These are phyloP conservation scores for Mylabris phalerata DNA, from an alignment of 1,140 invertebrate species.

Conservation along the genomic window DNA sequence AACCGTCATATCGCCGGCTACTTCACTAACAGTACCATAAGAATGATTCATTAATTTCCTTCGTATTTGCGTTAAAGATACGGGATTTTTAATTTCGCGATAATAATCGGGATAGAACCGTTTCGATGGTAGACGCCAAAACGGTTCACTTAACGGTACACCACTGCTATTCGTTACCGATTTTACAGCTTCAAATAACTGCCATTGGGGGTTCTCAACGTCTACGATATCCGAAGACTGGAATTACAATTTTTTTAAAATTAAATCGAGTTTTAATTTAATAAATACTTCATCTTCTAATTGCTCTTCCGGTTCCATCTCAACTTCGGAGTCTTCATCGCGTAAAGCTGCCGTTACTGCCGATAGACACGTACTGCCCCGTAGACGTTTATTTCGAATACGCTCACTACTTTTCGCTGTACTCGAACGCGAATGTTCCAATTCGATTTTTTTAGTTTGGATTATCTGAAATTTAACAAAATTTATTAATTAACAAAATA, in stretches of 20 bases:
- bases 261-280: not conserved
- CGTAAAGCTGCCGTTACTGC: slow-evolving; percentile 46
- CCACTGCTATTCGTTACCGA: slow-evolving; percentile 41
- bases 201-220: slow-evolving; percentile 47
- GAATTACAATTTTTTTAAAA: not conserved
- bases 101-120: slow-evolving; percentile 96
- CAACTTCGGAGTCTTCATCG: slow-evolving; percentile 38
- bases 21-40: slow-evolving; percentile 81
- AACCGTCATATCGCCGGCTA: slow-evolving; percentile 93
- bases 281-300: slow-evolving; percentile 28
- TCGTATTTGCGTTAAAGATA: slow-evolving; percentile 89
- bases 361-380: slow-evolving; percentile 44
- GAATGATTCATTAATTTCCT: slow-evolving; percentile 81
- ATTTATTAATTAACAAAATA: slow-evolving; percentile 23
- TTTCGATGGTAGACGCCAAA: slow-evolving; percentile 86
- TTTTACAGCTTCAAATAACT: slow-evolving; percentile 46
- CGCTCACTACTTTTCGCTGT: slow-evolving; percentile 48
- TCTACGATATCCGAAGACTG: slow-evolving; percentile 26
- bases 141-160: slow-evolving; percentile 75
- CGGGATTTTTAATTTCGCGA: slow-evolving; percentile 91
- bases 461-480: slow-evolving; percentile 37
- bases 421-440: slow-evolving; percentile 47
- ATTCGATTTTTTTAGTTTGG: slow-evolving; percentile 53
- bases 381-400: slow-evolving; percentile 41
- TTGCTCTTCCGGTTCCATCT: slow-evolving; percentile 42